Evolutionary conservation across 2,797 vertebrate genomes (phyloP).

Genomic region (Tokudaia tokunoshimensis): DNA sequence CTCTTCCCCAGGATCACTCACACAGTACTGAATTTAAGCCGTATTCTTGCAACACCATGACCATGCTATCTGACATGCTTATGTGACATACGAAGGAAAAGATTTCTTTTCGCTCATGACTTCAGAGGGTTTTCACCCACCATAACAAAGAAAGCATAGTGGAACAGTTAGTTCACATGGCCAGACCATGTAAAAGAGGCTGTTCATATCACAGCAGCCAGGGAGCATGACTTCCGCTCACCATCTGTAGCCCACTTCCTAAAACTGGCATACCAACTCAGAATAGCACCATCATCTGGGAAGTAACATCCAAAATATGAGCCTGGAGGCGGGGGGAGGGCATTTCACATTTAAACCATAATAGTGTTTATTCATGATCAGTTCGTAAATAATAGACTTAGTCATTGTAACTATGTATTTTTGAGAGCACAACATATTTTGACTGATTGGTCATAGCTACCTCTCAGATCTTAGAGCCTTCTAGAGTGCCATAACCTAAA

Average conservation of each 20-base stretch:
- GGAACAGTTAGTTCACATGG: not conserved
- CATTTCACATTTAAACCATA: not conserved
- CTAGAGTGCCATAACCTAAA: not conserved
- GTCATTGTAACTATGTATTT: not conserved
- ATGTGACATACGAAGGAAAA: not conserved
- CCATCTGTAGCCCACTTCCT: not conserved
- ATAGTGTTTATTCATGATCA: not conserved
- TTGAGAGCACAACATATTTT: not conserved
- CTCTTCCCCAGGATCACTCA: not conserved
- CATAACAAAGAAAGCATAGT: not conserved
- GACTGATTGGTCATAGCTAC: not conserved
- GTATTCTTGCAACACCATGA: not conserved
- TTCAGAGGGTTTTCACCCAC: not conserved
- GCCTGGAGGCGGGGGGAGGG: not conserved
- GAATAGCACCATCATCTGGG: not conserved
- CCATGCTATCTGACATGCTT: not conserved
- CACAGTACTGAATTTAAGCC: not conserved
- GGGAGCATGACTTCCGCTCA: not conserved
- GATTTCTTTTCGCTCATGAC: not conserved
- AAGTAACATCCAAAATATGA: not conserved
- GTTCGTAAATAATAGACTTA: not conserved
- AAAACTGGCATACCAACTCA: not conserved
- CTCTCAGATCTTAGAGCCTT: not conserved
- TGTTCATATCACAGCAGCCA: not conserved
- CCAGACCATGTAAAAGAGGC: not conserved